Percentiles rank a stretch among this genome's conserved stretches.
phyloP scores from a whole-genome alignment of 2,888 invertebrate genomes.

The Agrenia bidenticulata region DNA sequence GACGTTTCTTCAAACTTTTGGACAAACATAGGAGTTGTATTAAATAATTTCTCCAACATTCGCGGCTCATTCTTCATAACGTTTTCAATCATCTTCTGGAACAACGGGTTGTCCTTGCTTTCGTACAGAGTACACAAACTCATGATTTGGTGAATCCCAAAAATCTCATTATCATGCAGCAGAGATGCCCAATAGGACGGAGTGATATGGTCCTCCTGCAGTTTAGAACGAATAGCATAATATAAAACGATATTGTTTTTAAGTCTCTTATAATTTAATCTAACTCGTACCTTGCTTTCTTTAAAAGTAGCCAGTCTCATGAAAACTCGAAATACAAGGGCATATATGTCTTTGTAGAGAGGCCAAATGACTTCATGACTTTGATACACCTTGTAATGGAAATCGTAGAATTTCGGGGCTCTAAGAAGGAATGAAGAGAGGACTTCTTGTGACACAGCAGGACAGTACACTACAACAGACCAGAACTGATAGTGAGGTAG shows the following conservation, averaged over 20 bases:
- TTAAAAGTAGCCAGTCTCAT: conserved; percentile 76
- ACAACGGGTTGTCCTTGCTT: conserved; percentile 64
- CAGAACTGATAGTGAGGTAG: conserved; percentile 68
- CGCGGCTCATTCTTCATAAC: conserved; percentile 68
- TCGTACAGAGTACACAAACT: conserved; percentile 76
- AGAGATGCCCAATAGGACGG: conserved; percentile 67
- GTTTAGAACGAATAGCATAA: background rate
- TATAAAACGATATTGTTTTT: background rate
- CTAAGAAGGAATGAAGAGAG: conserved; percentile 73
- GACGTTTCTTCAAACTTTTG: conserved; percentile 37
- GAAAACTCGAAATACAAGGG: conserved; percentile 68
- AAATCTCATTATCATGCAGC: conserved; percentile 76
- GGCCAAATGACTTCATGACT: conserved; percentile 59
- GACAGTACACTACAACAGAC: conserved; percentile 66
- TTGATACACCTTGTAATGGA: conserved; percentile 56
- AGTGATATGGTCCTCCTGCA: conserved; percentile 64
- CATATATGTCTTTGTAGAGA: conserved; percentile 63
- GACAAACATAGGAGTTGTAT: conserved; percentile 49
- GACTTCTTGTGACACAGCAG: conserved; percentile 63
- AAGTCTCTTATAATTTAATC: background rate
- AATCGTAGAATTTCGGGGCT: conserved; percentile 68
- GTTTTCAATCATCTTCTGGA: conserved; percentile 66
- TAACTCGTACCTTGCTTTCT: conserved; percentile 67
- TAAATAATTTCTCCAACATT: conserved; percentile 63
- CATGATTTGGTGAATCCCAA: conserved; percentile 79